These are phyloP conservation scores for Melipona bicolor DNA, from an alignment of 2,888 invertebrate species.

Conservation along the genomic window DNA sequence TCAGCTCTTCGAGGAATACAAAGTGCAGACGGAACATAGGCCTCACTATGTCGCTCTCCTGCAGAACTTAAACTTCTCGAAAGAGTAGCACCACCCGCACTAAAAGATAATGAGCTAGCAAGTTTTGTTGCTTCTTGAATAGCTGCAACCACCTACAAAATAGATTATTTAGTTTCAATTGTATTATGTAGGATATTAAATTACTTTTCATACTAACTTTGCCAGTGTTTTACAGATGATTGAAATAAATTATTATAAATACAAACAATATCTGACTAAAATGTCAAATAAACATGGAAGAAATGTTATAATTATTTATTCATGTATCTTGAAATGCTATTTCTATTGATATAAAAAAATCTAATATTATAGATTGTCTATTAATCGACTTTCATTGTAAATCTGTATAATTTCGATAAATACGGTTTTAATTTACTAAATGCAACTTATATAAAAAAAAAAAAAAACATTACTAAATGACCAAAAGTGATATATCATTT, in stretches of 20 bases:
- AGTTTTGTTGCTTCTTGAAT: slow-evolving; percentile 90
- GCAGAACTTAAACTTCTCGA: slow-evolving; percentile 97
- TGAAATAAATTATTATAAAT: not conserved
- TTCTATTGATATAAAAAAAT: no score
- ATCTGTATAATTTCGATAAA: no score
- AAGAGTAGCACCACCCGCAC: slow-evolving; percentile 89
- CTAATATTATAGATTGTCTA: no score
- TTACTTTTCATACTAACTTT: not conserved
- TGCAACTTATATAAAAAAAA: no score
- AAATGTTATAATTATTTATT: not conserved
- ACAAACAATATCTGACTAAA: not conserved
- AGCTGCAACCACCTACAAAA: slow-evolving; percentile 76
- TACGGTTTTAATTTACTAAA: no score
- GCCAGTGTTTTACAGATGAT: not conserved
- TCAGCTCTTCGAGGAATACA: slow-evolving; percentile 93
- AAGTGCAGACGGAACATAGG: slow-evolving; percentile 93
- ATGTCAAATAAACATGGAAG: not conserved
- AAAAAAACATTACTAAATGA: no score
- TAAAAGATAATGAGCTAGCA: slow-evolving; percentile 90
- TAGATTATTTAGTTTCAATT: not conserved
- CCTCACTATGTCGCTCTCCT: slow-evolving; percentile 95
- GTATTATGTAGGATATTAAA: not conserved
- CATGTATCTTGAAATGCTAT: no score
- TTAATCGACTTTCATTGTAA: no score
- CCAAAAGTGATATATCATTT: no score